Base-by-base conservation (phyloP, 2,888 invertebrate species). In the Apodemia zela region DNA sequence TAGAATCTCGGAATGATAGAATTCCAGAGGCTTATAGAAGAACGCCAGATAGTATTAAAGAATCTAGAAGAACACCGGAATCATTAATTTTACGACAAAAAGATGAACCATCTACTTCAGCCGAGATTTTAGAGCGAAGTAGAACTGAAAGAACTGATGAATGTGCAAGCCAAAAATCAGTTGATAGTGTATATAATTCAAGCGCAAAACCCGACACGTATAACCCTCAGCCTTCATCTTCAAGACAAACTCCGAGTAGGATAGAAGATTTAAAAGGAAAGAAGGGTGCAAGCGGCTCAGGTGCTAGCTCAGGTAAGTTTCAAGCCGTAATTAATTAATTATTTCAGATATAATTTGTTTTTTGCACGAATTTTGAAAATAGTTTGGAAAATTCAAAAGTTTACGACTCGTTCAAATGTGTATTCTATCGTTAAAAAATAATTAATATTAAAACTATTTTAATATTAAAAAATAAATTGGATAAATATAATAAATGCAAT, bases 151-250 rank as follows among this genome's bases (percentile, higher is more conserved):
- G 79, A 58, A 87, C 84, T 61, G 88, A 89, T 68, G 90, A 91
- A 66, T 87, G 78, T 73, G 84, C 87, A 33, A 90, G 90, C 74
- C 91, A 91, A 69, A 91, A 91, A 68, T 90, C 90, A 15, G 87
- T 80, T 33, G 93, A 94, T 74, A 93, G 93, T 71, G 93, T 93
- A 3, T 93, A 93, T 72, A 93, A 93, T 71, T 89, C 93, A 0
- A 93, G 90, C 67, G 90, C 88, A 18, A 88, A 89, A 69, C 73
- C 79, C 8, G 92, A 92, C 60, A 70, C 78, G 0, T 84, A 82
- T 66, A 82, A 81, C 64, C 87, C 89, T n/a, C 91, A 89, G 61
- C 88, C 90, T 0, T 89, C 92, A 1, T 93, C 93, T 0, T 85
- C 89, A n/a, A 79, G 89, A 73, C 84, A 87, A 65, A 84, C 90